Conservation (phyloP, 2,797 vertebrate species). For the Pelodytes ibericus region DNA sequence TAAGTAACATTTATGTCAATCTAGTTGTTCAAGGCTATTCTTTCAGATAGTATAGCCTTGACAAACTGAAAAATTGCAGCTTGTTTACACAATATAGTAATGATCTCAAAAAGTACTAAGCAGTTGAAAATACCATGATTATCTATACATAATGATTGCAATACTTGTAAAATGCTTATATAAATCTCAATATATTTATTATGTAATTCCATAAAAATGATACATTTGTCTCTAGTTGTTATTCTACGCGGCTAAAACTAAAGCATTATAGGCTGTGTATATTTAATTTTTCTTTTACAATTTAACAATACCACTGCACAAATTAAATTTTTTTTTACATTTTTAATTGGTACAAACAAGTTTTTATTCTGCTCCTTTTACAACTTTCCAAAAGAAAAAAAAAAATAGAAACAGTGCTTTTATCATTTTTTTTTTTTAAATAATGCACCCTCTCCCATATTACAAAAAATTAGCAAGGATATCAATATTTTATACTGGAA, state of each 20-base stretch:
- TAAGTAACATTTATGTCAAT: too few relatives aligned
- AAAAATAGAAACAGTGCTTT: conserved; percentile 91
- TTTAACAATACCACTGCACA: conserved; percentile 93
- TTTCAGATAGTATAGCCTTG: conserved; percentile 58
- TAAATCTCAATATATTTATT: conserved; percentile 89
- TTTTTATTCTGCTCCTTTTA: conserved; percentile 82
- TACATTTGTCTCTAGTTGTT: conserved; percentile 87
- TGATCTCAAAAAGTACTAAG: conserved; percentile 85
- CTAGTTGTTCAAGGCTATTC: too few relatives aligned
- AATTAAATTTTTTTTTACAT: conserved; percentile 89
- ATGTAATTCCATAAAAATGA: conserved; percentile 90
- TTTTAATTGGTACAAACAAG: conserved; percentile 85
- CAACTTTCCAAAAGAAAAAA: conserved; percentile 76
- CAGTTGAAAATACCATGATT: conserved; percentile 83
- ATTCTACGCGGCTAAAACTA: conserved; percentile 90
- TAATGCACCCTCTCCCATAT: conserved; percentile 84
- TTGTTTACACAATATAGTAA: conserved; percentile 82
- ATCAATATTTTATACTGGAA: conserved; percentile 93
- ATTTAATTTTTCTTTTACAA: conserved; percentile 75
- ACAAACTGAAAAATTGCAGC: conserved; percentile 84
- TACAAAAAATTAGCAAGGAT: conserved; percentile 96
- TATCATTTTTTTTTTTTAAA: conserved; percentile 79
- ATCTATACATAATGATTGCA: conserved; percentile 86
- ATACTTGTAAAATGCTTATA: conserved; percentile 91
- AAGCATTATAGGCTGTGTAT: conserved; percentile 88